Base-by-base conservation (phyloP, 2,113 vertebrate genomes). In the Rhizomys pruinosus region DNA sequence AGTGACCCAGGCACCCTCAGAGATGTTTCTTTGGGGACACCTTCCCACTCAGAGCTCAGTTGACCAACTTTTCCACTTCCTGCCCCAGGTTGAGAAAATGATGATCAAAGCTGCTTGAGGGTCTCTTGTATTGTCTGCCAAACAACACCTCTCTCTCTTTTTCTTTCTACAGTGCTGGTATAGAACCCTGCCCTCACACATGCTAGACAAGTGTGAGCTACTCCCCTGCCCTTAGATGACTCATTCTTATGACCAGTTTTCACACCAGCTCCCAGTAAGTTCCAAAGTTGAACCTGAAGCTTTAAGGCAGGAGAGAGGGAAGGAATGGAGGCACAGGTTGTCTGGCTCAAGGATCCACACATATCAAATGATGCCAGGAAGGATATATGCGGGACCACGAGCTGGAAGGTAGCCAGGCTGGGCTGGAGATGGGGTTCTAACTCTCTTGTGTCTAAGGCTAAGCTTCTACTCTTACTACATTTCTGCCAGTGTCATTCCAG, bases 401-500 rank as follows among this genome's bases (percentile, higher is more conserved):
- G 25, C 68, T 66, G 39, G 79, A 55, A 64, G 55, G 63, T 1
- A 72, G 47, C 52, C 23, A 1, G 1, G 3, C 1, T 3, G 6
- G 0, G 32, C 10, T 42, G 25, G 59, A 89, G 32, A n/a, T 0
- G 10, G 71, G n/a, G 8, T 32, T 63, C n/a, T 52, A n/a, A n/a
- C 7, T 32, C 27, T 1, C 2, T 15, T 68, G 20, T 10, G 9
- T 68, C n/a, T 57, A 37, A n/a, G n/a, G 81, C 34, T 27, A 39
- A 23, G 55, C 34, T 42, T 77, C 22, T 55, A 13, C 13, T 7
- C 17, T 4, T 5, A 4, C 82, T 22, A 0, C 20, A 3, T 0
- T 1, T 37, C 32, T 37, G 23, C 15, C 37, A 1, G 47, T 0
- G 19, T 7, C 0, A 0, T 42, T 42, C 44, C 23, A 25, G 52